Conservation (phyloP, 2,888 invertebrate species). For the Drosophila anomalata region DNA sequence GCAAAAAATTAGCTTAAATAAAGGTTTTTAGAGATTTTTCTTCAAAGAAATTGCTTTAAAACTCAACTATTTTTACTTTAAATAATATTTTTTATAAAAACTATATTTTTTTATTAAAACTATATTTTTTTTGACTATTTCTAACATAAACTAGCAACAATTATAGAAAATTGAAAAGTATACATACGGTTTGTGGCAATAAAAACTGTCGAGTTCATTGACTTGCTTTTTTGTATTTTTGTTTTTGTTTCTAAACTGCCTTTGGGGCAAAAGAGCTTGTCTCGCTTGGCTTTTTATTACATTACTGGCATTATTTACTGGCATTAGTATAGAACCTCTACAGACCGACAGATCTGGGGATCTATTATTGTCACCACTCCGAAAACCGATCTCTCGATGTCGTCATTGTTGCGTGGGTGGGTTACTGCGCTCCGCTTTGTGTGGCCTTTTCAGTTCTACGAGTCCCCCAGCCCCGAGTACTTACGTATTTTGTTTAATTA, state of each 20-base stretch:
- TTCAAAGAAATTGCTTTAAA: neutral
- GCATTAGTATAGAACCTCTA: constrained; percentile 26
- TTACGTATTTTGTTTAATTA: constrained; percentile 48
- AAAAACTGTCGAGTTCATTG: constrained; percentile 69
- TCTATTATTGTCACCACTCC: constrained; percentile 29
- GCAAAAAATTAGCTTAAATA: constrained; percentile 16
- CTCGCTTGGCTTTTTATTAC: constrained; percentile 1
- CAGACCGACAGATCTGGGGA: neutral
- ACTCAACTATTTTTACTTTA: no score
- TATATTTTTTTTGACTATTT: neutral
- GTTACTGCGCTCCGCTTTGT: constrained; percentile 47
- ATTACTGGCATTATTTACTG: constrained; percentile 10
- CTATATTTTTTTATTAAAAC: neutral
- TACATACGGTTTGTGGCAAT: constrained; percentile 62
- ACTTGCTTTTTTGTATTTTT: constrained; percentile 40
- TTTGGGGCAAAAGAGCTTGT: constrained; percentile 9
- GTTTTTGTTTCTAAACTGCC: constrained; percentile 46
- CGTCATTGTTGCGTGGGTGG: constrained; percentile 56
- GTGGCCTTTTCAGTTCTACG: constrained; percentile 49
- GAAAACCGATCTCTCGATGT: constrained; percentile 25
- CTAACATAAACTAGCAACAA: constrained; percentile 54
- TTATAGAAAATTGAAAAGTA: constrained; percentile 74
- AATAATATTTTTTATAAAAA: no score
- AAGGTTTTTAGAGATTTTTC: neutral
- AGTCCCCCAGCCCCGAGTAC: constrained; percentile 10